Base-by-base conservation (phyloP, 1,140 invertebrate genomes). In the Drosophila repleta region DNA sequence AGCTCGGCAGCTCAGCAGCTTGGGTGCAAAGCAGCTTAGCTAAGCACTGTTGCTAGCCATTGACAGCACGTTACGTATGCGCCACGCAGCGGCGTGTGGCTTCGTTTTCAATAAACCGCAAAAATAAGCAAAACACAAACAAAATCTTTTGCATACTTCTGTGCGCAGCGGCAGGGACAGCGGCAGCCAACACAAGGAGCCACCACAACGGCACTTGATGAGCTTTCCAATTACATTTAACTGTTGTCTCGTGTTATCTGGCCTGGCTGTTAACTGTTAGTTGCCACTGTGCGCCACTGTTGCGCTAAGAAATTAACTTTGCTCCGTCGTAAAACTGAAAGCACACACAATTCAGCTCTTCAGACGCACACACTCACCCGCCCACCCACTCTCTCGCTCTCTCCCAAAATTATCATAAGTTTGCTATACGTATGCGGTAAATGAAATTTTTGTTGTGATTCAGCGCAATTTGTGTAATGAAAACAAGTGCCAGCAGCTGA, bases 211-310 rank as follows among this genome's bases (percentile, higher is more conserved):
- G 17, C 62, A 76, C 79, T 82, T 82, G 79, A 82, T 82, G 74
- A 82, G 79, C 74, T 81, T 82, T 81, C 78, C 78, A 82, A 82
- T 82, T 82, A 82, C 79, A 82, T 82, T 82, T 81, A 81, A 61
- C 72, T 80, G 78, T 81, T 78, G 65, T 73, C 78, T 45, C 21
- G 21, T 45, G 24, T 57, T 57, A 57, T 57, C 55, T 18, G 55
- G 55, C 41, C 55, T 63, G 39, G 75, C 60, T 61, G 26, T 45
- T 43, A 20, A 21, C 32, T 15, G 43, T 20, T 37, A 48, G 46
- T 15, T 41, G 18, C 18, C 41, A 46, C 66, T 55, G 57, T 70
- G 53, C 21, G 55, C 39, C 56, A 46, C 46, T 45, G 52, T 63
- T 76, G 35, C 46, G 75, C 66, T 74, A 79, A 81, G 78, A 63